Base-by-base conservation (phyloP, 2,113 vertebrate species). In the Anhinga rufa region DNA sequence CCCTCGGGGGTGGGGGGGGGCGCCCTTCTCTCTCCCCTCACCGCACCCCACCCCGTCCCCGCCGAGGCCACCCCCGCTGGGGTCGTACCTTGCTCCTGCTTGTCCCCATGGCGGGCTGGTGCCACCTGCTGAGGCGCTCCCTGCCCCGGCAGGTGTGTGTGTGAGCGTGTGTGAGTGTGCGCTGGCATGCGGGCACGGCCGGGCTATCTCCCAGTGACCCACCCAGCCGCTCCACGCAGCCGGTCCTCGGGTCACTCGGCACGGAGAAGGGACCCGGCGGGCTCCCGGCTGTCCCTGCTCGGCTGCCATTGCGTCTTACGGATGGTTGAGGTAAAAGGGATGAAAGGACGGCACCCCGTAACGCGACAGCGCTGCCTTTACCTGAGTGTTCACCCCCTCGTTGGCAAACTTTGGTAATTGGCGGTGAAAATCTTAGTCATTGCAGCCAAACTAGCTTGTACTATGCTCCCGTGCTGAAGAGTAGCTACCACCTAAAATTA, bases 371-470 rank as follows among this genome's bases (percentile, higher is more conserved):
- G 2, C 51, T 34, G 66, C 19, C 46, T 66, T 22, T 44, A 57
- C 80, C 76, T 69, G 52, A 17, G 72, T 14, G 6, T 62, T 62
- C 52, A 5, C 42, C 21, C 21, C 14, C 48, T 65, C 25, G 5
- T 48, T 74, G 78, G 95, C 44, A 77, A 96, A 96, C 72, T 97
- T 95, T 51, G 94, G 71, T 80, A 36, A 8, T 21, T 48, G 90
- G 40, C 9, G 38, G 58, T 72, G 82, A 36, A 81, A 57, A 92
- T 86, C 70, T 28, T 29, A 38, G 65, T 76, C n/a, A 6, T 66
- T 55, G 85, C 55, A 51, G 60, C 78, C 82, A 28, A 10, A 42
- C 38, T 29, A 9, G 79, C 28, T 66, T 9, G 32, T 75, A 7
- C 42, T 10, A 5, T 5, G 0, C 28, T 81, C 22, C 51, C 12